These are phyloP conservation scores for Ailurus styani DNA, from an alignment of 2,113 vertebrate genomes.

Conservation along the genomic window DNA sequence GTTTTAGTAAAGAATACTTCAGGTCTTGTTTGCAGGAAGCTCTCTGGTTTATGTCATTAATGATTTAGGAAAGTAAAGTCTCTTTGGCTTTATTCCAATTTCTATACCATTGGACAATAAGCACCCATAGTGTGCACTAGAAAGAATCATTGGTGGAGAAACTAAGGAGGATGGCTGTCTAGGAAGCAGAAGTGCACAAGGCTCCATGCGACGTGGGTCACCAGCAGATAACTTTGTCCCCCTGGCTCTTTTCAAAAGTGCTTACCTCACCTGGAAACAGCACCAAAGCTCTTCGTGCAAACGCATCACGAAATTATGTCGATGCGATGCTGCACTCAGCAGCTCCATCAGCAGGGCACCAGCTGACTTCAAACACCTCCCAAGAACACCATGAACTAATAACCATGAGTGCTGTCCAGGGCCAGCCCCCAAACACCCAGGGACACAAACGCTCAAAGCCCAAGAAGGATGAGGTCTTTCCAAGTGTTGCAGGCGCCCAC, in stretches of 20 bases:
- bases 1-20: background rate
- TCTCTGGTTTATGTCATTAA: background rate
- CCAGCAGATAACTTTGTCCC: slow-evolving; percentile 3
- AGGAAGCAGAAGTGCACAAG: background rate
- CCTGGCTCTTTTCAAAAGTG: slow-evolving; percentile 3
- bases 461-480: background rate
- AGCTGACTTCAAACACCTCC: slow-evolving; percentile 55
- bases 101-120: background rate
- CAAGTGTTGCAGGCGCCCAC: background rate
- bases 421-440: background rate
- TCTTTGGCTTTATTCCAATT: background rate
- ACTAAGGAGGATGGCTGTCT: background rate
- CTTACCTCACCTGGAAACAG: slow-evolving; percentile 34
- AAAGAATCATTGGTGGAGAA: background rate
- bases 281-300: slow-evolving; percentile 48
- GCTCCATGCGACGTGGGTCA: background rate
- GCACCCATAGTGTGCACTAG: background rate
- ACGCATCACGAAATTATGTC: slow-evolving; percentile 49
- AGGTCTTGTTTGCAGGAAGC: background rate
- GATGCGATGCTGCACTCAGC: slow-evolving; percentile 54
- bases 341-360: slow-evolving; percentile 36
- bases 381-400: slow-evolving; percentile 37
- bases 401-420: background rate
- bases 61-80: background rate
- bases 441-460: background rate